These are phyloP conservation scores for Sitodiplosis mosellana DNA, from an alignment of 1,140 invertebrate genomes.

Conservation along the genomic window DNA sequence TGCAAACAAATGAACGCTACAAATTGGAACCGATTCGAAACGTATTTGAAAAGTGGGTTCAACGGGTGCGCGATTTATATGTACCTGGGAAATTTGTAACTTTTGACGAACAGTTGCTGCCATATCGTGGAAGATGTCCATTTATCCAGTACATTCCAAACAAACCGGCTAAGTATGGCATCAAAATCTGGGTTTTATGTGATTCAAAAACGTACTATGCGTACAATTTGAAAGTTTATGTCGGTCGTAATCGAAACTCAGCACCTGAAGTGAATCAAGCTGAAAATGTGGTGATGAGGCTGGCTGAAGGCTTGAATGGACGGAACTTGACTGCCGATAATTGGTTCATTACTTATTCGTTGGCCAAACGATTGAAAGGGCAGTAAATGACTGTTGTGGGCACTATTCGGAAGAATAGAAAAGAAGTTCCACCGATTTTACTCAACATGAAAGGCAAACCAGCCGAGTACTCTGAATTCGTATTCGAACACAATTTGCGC, in stretches of 20 bases:
- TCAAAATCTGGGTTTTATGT: conserved; percentile 24
- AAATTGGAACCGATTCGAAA: conserved; percentile 12
- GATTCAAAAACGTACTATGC: conserved; percentile 13
- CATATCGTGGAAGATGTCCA: conserved; percentile 19
- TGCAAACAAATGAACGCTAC: not conserved
- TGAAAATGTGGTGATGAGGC: conserved; percentile 6
- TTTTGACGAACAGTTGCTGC: conserved; percentile 14
- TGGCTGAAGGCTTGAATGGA: conserved; percentile 6
- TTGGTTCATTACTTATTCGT: conserved; percentile 10
- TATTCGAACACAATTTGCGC: not conserved
- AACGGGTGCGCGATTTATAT: not conserved
- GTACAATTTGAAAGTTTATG: conserved; percentile 11
- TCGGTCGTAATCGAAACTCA: conserved; percentile 10
- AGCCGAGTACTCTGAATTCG: not conserved
- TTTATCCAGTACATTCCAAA: conserved; percentile 25
- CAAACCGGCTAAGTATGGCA: conserved; percentile 28
- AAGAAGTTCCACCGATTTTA: not conserved
- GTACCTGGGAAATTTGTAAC: conserved; percentile 1
- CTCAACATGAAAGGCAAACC: not conserved
- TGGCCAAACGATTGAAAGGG: conserved; percentile 8
- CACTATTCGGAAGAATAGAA: conserved; percentile 13
- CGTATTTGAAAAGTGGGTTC: conserved; percentile 1
- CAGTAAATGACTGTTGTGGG: conserved; percentile 12
- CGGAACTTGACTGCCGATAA: conserved; percentile 13
- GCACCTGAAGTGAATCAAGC: conserved; percentile 10